A percentile compares a stretch with the other conserved stretches of the same genome.
phyloP scores from a whole-genome alignment of 23 tunicate genomes.

The Botrylloides violaceus region DNA sequence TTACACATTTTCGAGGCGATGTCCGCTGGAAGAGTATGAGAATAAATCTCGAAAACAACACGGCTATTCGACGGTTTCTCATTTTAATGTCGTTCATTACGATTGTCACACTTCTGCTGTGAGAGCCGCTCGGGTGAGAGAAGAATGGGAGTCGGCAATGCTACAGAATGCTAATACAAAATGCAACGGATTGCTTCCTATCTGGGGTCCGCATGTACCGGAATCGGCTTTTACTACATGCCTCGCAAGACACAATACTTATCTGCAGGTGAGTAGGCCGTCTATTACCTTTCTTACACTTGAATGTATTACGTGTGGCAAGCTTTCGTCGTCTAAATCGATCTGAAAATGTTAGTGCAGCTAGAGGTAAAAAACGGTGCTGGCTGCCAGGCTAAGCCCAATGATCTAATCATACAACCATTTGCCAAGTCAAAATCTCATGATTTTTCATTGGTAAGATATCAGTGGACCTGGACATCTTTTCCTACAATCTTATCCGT shows the following conservation, averaged over 20 bases:
- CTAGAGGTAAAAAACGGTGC: no score
- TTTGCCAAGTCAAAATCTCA: no score
- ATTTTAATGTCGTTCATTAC: slow-evolving; percentile 89
- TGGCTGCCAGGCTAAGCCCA: no score
- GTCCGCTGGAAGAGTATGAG: slow-evolving; percentile 79
- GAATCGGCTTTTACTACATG: slow-evolving; percentile 92
- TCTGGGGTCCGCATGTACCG: slow-evolving; percentile 98
- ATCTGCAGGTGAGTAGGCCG: slow-evolving; percentile 32
- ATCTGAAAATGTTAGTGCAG: no score
- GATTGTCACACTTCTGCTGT: slow-evolving; percentile 97
- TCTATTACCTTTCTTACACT: neutral
- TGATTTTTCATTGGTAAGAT: no score
- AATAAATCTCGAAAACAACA: slow-evolving; percentile 66
- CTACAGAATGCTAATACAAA: slow-evolving; percentile 88
- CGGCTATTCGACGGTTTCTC: slow-evolving; percentile 91
- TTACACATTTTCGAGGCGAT: slow-evolving; percentile 79
- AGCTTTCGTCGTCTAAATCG: no score
- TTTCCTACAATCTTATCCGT: no score
- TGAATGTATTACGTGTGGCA: no score
- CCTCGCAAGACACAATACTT: slow-evolving; percentile 96
- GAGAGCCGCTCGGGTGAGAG: slow-evolving; percentile 76
- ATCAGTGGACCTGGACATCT: no score
- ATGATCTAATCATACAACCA: no score
- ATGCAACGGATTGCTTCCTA: slow-evolving; percentile 90
- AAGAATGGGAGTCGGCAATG: slow-evolving; percentile 98